Evolutionary conservation across 2,113 vertebrate species (phyloP).

Genomic region (Bos indicus): DNA sequence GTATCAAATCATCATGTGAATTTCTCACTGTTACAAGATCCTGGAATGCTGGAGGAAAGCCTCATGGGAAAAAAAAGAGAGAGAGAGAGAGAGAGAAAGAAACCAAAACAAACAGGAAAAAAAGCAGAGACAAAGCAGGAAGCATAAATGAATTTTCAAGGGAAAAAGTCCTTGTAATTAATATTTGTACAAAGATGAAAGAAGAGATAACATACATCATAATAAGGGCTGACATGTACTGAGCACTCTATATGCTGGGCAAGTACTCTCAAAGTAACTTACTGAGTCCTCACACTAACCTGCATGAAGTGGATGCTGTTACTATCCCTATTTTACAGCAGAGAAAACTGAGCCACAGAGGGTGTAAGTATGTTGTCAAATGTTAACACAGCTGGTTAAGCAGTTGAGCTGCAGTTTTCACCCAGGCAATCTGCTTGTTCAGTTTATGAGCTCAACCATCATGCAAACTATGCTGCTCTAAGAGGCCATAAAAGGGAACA

Average conservation of each 20-base stretch:
- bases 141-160: background rate
- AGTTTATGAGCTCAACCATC: background rate
- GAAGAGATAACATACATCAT: no score
- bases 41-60: background rate
- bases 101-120: background rate
- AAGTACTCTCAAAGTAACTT: background rate
- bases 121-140: background rate
- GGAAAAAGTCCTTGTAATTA: background rate
- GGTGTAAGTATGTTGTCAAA: background rate
- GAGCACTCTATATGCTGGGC: background rate
- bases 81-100: background rate
- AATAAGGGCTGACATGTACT: background rate
- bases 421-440: background rate
- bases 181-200: background rate
- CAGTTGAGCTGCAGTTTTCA: background rate
- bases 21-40: background rate
- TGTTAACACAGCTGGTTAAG: background rate
- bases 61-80: background rate
- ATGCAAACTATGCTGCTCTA: background rate
- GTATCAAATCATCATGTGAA: background rate
- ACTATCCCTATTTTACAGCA: background rate
- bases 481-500: background rate
- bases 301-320: background rate
- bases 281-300: background rate
- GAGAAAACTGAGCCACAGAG: background rate